Conservation (phyloP, 53 echinoderm and acorn worm species). For the Luidia sarsii region DNA sequence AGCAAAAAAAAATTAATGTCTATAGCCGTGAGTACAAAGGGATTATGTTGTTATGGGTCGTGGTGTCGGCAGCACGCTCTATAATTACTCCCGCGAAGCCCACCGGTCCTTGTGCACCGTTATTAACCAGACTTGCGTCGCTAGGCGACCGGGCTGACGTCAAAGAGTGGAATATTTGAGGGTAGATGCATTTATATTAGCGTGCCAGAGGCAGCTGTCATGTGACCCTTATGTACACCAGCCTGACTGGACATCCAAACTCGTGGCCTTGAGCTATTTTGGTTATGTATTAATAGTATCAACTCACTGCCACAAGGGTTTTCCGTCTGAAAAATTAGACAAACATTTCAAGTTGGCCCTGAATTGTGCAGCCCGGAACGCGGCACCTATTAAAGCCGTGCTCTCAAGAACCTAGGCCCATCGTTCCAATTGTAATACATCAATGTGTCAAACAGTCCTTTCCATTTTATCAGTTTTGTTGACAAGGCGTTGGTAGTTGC, state of each 20-base stretch:
- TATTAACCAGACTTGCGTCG: slow-evolving; percentile 45
- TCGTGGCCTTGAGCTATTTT: background rate
- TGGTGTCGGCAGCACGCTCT: slow-evolving; percentile 9
- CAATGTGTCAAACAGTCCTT: too few species aligned
- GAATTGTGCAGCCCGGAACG: too few species aligned
- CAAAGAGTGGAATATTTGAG: slow-evolving; percentile 40
- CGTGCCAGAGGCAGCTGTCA: slow-evolving; percentile 19
- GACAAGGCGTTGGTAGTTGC: too few species aligned
- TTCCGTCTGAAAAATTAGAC: too few species aligned
- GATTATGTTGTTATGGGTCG: background rate
- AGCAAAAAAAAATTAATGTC: background rate
- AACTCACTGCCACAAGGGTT: too few species aligned
- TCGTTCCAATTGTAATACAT: too few species aligned
- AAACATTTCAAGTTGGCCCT: too few species aligned
- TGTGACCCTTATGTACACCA: slow-evolving; percentile 53
- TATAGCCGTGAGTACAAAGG: slow-evolving; percentile 16
- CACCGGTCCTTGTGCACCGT: slow-evolving; percentile 46
- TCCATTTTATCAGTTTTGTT: too few species aligned
- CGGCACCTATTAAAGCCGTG: too few species aligned
- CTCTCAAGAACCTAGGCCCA: too few species aligned
- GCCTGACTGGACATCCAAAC: slow-evolving; percentile 1
- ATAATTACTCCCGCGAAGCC: slow-evolving; percentile 17
- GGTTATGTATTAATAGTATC: slow-evolving; percentile 41
- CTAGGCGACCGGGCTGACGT: slow-evolving; percentile 44
- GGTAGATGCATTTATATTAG: slow-evolving; percentile 48